These are phyloP conservation scores for Cyanistes caeruleus DNA, from an alignment of 2,113 vertebrate species.

Conservation along the genomic window DNA sequence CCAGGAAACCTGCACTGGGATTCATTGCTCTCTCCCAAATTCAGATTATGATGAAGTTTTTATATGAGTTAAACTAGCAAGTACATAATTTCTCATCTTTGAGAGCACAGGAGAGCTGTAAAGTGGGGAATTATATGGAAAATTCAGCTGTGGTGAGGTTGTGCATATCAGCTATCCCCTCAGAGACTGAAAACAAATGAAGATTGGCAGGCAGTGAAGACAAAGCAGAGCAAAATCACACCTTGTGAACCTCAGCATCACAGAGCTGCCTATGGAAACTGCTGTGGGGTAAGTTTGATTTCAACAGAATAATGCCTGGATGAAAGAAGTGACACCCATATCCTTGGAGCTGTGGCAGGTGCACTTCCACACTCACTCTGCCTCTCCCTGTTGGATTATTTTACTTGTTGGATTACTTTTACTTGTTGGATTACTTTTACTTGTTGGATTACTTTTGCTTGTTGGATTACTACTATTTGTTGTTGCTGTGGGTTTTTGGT, in stretches of 20 bases:
- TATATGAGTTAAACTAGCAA: slow-evolving; percentile 20
- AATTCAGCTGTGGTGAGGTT: slow-evolving; percentile 40
- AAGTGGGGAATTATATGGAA: slow-evolving; percentile 35
- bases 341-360: background rate
- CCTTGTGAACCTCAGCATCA: background rate
- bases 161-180: background rate
- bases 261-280: background rate
- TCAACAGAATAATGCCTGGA: background rate
- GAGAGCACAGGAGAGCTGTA: slow-evolving; percentile 19
- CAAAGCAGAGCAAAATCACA: background rate
- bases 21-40: slow-evolving; percentile 33
- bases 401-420: no score
- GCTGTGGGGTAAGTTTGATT: background rate
- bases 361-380: background rate
- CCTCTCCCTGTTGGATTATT: background rate
- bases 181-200: background rate
- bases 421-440: no score
- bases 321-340: background rate
- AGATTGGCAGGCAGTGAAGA: background rate
- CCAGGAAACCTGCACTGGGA: slow-evolving; percentile 15
- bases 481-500: no score
- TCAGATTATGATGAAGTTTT: slow-evolving; percentile 22
- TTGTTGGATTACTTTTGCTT: no score
- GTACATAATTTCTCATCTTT: slow-evolving; percentile 11
- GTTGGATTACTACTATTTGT: no score